Evolutionary conservation across 2,113 vertebrate species (phyloP).

Genomic region (Ailuropoda melanoleuca): DNA sequence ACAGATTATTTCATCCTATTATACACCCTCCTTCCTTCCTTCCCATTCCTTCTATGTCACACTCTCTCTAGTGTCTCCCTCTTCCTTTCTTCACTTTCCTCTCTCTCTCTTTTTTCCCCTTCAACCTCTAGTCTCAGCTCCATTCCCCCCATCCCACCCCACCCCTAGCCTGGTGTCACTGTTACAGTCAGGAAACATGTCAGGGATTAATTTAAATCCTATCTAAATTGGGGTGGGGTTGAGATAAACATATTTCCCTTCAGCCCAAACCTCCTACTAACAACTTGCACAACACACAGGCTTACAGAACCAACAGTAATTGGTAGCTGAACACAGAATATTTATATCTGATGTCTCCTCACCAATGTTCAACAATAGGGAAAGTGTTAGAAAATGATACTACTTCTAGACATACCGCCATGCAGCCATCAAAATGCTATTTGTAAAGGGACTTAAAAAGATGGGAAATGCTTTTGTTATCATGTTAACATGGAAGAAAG

Average conservation of each 20-base stretch:
- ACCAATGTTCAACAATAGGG: neutral
- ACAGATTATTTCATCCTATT: neutral
- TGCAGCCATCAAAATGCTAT: neutral
- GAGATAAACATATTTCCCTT: neutral
- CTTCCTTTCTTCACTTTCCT: neutral
- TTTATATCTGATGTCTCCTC: neutral
- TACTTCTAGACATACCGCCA: neutral
- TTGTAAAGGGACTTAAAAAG: neutral
- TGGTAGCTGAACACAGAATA: neutral
- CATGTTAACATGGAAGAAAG: constrained; percentile 3
- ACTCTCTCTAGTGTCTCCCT: neutral
- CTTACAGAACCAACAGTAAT: neutral
- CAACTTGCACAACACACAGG: neutral
- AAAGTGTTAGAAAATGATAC: constrained; percentile 3
- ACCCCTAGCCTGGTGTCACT: neutral
- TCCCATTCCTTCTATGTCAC: neutral
- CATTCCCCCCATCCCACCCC: neutral
- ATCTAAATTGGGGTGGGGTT: neutral
- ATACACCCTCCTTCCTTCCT: neutral
- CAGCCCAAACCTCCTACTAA: neutral
- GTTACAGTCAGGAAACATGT: neutral
- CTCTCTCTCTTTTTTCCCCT: neutral
- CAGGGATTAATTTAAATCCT: neutral
- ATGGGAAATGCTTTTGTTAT: neutral
- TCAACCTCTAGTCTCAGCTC: neutral